Base-by-base conservation (phyloP, 2,797 vertebrate species). In the Thalassophryne amazonica region DNA sequence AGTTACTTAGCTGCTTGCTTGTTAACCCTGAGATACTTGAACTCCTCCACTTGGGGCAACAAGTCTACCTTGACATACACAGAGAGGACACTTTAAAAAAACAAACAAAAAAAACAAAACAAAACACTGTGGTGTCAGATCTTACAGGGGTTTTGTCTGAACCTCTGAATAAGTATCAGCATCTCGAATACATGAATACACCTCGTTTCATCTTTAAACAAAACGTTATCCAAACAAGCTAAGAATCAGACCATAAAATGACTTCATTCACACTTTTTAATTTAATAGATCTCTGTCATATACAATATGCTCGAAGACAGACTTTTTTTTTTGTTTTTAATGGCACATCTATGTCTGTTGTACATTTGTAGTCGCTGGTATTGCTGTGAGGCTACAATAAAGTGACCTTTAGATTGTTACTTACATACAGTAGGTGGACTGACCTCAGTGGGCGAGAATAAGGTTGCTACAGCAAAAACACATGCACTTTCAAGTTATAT, bases 231-330 rank as follows among this genome's bases (percentile, higher is more conserved):
- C 34, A 34, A 7, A 27, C 38, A 50, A 8, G 1, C 12, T 14
- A 46, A 48, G 18, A 23, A 50, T 16, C 9, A 18, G 20, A 22
- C 28, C 25, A 5, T 10, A 21, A n/a, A n/a, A n/a, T n/a, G 23
- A 19, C 45, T 41, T 45, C 56, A 49, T 72, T 76, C 79, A 76
- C 74, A 47, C 7, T 12, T 81, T 81, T 84, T 59, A 76, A 83
- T 87, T 76, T 69, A 76, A 86, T 87, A 88, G 60, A 85, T 69
- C 78, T 85, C 80, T 86, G 83, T 85, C 81, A 86, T 86, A 81
- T 86, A 86, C 81, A 86, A 84, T 82, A 86, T 86, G 76, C 75
- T 87, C 78, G n/a, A 85, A 82, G 74, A 87, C 85, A 81, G 67
- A 69, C 76, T 73, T 73, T 73, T n/a, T n/a, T n/a, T n/a, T n/a